Evolutionary conservation across 2,113 vertebrate species (phyloP).

Genomic region (Malurus alboscapulatus): DNA sequence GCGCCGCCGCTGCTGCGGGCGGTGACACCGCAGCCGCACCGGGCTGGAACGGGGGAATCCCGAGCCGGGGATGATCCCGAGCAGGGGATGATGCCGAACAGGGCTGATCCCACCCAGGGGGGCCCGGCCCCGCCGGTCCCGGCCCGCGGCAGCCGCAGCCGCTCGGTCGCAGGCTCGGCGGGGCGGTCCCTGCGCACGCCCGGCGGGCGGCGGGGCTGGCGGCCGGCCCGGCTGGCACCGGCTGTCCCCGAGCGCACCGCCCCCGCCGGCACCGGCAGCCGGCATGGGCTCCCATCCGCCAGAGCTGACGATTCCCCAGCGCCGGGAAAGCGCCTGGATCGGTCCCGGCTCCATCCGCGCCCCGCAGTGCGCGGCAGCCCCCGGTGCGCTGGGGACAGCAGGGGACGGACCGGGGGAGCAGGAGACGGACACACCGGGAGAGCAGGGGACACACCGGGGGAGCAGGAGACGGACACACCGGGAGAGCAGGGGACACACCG

Average conservation of each 20-base stretch:
- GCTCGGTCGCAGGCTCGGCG: not conserved
- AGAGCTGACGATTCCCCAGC: not conserved
- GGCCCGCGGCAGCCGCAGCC: not conserved
- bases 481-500: not conserved
- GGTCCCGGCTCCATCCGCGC: not conserved
- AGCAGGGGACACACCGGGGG: too few relatives aligned
- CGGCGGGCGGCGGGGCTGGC: too few relatives aligned
- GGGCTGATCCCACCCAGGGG: not conserved
- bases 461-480: too few relatives aligned
- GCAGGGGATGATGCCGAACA: not conserved
- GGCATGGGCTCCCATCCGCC: accelerated
- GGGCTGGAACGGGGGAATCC: not conserved
- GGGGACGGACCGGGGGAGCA: too few relatives aligned
- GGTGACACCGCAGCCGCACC: not conserved
- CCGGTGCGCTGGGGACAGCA: not conserved
- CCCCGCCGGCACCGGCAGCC: not conserved
- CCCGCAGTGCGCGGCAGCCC: not conserved
- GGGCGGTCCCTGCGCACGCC: too few relatives aligned
- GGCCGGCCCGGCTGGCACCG: too few relatives aligned
- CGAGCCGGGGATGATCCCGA: not conserved
- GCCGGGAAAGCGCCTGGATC: not conserved
- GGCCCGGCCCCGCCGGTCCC: not conserved
- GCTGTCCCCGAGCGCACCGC: too few relatives aligned
- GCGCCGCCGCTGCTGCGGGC: not conserved
- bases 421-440: too few relatives aligned